Evolutionary conservation across 2,888 invertebrate genomes (phyloP).

Genomic region (Xestobium rufovillosum): DNA sequence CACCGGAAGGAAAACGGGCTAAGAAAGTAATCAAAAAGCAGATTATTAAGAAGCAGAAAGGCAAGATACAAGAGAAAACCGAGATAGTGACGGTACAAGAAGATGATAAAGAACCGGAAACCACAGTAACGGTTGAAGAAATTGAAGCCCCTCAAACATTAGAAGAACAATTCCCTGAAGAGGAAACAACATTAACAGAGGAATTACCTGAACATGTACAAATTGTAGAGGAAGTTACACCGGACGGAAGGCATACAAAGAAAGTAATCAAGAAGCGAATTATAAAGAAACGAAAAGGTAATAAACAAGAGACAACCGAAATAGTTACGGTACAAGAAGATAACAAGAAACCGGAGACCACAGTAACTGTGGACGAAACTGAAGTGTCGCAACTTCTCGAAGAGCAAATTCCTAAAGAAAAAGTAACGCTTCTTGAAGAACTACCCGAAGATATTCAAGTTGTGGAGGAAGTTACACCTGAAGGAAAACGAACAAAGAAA

Average conservation of each 20-base stretch:
- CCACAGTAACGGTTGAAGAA: no score
- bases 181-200: conserved; percentile 22
- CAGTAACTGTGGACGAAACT: conserved; percentile 27
- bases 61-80: conserved; percentile 40
- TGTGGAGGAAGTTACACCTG: conserved; percentile 24
- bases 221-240: conserved; percentile 24
- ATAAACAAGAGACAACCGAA: conserved; percentile 36
- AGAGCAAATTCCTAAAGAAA: conserved; percentile 29
- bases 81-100: no score
- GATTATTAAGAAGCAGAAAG: conserved; percentile 32
- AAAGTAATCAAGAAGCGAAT: conserved; percentile 39
- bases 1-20: conserved; percentile 17
- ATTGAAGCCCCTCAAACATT: no score
- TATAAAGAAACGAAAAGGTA: conserved; percentile 40
- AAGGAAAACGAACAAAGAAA: conserved; percentile 24
- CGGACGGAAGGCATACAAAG: conserved; percentile 25
- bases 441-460: conserved; percentile 26
- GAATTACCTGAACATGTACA: conserved; percentile 25
- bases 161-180: conserved; percentile 20
- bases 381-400: conserved; percentile 12
- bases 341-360: conserved; percentile 33
- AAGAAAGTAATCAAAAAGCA: conserved; percentile 27
- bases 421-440: conserved; percentile 22
- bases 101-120: conserved; percentile 33
- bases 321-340: conserved; percentile 36